Percentiles rank a stretch among this genome's conserved stretches.
These are phyloP conservation scores for Diabrotica balteata DNA, from an alignment of 2,888 invertebrate species.

Conservation along the genomic window DNA sequence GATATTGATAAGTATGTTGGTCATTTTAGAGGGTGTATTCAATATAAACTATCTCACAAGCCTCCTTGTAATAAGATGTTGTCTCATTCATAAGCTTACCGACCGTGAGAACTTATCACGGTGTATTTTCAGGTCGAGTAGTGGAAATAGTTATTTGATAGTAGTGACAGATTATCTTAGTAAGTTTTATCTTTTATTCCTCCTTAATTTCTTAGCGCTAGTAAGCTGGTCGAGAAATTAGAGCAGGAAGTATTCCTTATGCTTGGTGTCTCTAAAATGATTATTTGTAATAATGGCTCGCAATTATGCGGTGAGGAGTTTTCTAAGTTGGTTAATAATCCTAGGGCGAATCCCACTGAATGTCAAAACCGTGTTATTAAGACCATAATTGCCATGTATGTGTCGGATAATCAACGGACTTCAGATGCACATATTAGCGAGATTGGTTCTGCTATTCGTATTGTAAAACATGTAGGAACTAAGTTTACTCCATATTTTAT, in stretches of 20 bases:
- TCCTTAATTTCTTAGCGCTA: not conserved
- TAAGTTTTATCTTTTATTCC: slow-evolving; percentile 12
- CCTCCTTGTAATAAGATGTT: not conserved
- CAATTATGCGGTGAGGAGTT: slow-evolving; percentile 17
- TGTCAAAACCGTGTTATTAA: slow-evolving; percentile 47
- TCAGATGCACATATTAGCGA: slow-evolving; percentile 13
- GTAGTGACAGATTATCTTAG: slow-evolving; percentile 31
- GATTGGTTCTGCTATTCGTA: slow-evolving; percentile 11
- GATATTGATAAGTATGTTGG: slow-evolving; percentile 6
- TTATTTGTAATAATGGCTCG: slow-evolving; percentile 16
- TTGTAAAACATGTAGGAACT: slow-evolving; percentile 9
- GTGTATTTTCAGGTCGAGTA: no score
- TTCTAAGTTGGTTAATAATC: slow-evolving; percentile 33
- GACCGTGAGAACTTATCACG: no score
- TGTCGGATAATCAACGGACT: not conserved
- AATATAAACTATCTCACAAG: not conserved
- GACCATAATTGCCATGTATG: slow-evolving; percentile 37
- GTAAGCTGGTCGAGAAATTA: not conserved
- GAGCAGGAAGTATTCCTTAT: slow-evolving; percentile 6
- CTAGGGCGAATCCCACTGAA: slow-evolving; percentile 50
- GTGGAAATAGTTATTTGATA: slow-evolving; percentile 25
- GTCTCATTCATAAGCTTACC: not conserved
- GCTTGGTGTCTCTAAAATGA: slow-evolving; percentile 22
- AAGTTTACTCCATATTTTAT: slow-evolving; percentile 8
- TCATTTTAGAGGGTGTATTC: not conserved